Evolutionary conservation across 2,113 vertebrate genomes (phyloP), one percentile per base, ranked within the genome.

Genomic region (Ictidomys tridecemlineatus): DNA sequence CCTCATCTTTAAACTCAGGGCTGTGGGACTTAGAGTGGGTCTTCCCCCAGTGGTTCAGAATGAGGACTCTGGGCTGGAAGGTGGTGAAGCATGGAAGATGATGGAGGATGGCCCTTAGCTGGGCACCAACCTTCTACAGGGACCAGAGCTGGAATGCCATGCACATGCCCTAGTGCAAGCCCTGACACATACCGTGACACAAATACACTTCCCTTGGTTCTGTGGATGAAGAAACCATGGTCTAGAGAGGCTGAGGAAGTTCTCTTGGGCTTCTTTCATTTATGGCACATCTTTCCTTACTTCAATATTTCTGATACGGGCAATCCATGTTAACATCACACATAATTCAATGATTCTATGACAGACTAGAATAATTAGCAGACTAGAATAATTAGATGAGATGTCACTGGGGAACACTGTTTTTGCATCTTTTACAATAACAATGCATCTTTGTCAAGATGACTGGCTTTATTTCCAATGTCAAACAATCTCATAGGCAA

Each of bases 21-120:
- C 30, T 34, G 28, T 48, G 37, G 22, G 24, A 6, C 85, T 58
- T 13, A 11, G 14, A 10, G 18, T 9, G 9, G 63, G 8, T 5
- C 51, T 42, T 26, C 12, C 5, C 18, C 3, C 58, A 0, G 0
- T 22, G 30, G 11, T 24, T 7, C 17, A 39, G 42, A 28, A 16
- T 0, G 5, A 58, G 18, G 4, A n/a, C 13, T 76, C 39, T 6
- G 13, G 58, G 1, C 4, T 2, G 2, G 28, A 61, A 30, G 56
- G 14, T 8, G 20, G 26, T 2, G 28, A 51, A 58, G 3, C 5
- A 4, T 5, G 67, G 28, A 4, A 28, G 0, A 10, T 0, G 0
- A 20, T 11, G 37, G 4, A 65, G 4, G 9, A 14, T n/a, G 37
- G 58, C 17, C 56, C 51, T 51, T 11, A 3, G 8, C 65, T 56